Base-by-base conservation (phyloP, 2,797 vertebrate species). In the Lutjanus campechanus region DNA sequence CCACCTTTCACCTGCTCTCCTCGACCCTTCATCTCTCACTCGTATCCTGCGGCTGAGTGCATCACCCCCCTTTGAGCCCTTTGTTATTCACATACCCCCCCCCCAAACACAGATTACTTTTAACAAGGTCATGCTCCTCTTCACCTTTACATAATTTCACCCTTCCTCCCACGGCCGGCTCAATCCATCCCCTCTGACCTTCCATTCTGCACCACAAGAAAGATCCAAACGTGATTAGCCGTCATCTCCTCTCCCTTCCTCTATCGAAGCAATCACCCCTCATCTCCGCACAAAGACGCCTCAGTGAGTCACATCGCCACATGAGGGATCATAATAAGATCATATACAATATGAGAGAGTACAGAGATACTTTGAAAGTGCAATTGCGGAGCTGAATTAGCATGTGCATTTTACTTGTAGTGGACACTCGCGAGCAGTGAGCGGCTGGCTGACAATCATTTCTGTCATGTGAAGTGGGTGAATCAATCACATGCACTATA, bases 91-190 rank as follows among this genome's bases (percentile, higher is more conserved):
- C 5, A 4, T 36, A n/a, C 69, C 63, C 46, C 47, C 1, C 17
- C n/a, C 36, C 58, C 20, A 25, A 79, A 81, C 75, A 79, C 20
- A 12, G 25, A 76, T 76, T 74, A 61, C 74, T 81, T 64, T 69
- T 51, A 72, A 79, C 75, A 76, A 88, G 85, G 79, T 86, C 75
- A 5, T 29, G 83, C 68, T 75, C 79, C 73, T 78, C 73, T 85
- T 89, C 81, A 91, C 84, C 68, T 88, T 81, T 73, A 69, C 61
- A 72, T 88, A 68, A 89, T 85, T 88, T 59, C 59, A 50, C 44
- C 64, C 61, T 46, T 58, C 73, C 46, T 59, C 43, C 12, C 53
- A 51, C 36, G 0, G 11, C 63, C 8, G 5, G 5, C 76, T 79
- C 78, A 25, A 22, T 43, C 59, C 41, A 43, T 67, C 20, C 47